A percentile compares a stretch with the other conserved stretches of the same genome.
Conservation (phyloP, 1,140 invertebrate species). For the Catajapyx aquilonaris region DNA sequence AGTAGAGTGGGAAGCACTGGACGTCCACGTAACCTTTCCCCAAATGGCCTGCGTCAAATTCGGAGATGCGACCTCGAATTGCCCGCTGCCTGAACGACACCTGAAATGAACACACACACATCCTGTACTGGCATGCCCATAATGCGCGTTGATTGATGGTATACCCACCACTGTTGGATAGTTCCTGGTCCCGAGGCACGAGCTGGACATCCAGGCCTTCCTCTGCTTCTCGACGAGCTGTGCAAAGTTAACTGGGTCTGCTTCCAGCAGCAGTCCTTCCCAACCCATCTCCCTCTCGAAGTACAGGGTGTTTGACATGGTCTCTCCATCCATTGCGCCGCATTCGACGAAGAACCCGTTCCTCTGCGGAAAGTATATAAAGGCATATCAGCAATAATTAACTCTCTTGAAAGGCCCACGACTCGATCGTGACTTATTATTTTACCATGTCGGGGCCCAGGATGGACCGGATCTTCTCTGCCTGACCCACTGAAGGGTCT, state of each 20-base stretch:
- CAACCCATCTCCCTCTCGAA: conserved; percentile 23
- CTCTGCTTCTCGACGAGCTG: conserved; percentile 22
- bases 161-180: no score
- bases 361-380: conserved; percentile 15
- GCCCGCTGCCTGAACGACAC: conserved; percentile 19
- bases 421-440: no score
- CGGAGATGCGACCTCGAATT: conserved; percentile 18
- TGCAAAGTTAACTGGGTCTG: conserved; percentile 27
- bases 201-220: conserved; percentile 20
- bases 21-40: conserved; percentile 16
- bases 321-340: conserved; percentile 29
- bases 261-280: no score
- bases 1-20: conserved; percentile 32
- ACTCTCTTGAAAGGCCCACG: no score
- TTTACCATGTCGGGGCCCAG: no score
- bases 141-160: no score
- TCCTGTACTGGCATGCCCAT: no score
- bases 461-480: conserved; percentile 15
- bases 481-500: conserved; percentile 25
- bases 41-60: conserved; percentile 9
- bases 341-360: conserved; percentile 30
- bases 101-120: conserved; percentile 13
- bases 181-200: conserved; percentile 24
- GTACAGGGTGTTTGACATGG: conserved; percentile 25
- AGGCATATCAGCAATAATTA: no score